A percentile compares a stretch with the other conserved stretches of the same genome.
These are phyloP conservation scores for Chroicocephalus ridibundus DNA, from an alignment of 2,113 vertebrate species.

Conservation along the genomic window DNA sequence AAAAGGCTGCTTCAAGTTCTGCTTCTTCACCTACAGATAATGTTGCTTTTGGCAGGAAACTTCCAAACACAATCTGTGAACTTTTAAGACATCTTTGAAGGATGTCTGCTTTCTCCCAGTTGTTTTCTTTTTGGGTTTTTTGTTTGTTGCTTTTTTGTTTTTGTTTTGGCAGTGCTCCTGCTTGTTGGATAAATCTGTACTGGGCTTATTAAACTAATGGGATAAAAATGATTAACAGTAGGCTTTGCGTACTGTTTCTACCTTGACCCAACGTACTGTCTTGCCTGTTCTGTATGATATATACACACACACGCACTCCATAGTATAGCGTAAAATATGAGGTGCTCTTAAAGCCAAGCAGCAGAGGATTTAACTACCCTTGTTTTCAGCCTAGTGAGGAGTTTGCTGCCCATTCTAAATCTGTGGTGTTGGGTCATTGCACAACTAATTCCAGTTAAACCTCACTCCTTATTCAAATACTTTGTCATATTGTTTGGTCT, in stretches of 20 bases:
- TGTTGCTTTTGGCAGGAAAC: not conserved
- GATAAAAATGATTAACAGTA: not conserved
- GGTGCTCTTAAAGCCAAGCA: not conserved
- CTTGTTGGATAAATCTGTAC: not conserved
- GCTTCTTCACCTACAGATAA: not conserved
- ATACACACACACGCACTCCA: fast-evolving
- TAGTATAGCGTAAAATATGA: not conserved
- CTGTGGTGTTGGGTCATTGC: not conserved
- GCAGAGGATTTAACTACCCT: not conserved
- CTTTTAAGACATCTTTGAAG: not conserved
- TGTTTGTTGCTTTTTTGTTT: not conserved
- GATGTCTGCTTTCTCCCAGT: not conserved
- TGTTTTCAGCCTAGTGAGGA: not conserved
- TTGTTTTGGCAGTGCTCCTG: not conserved
- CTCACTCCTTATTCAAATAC: not conserved
- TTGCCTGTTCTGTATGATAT: not conserved
- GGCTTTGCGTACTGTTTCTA: not conserved
- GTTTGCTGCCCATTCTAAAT: not conserved
- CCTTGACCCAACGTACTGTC: not conserved
- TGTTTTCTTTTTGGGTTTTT: not conserved
- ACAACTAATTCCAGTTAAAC: not conserved
- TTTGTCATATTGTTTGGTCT: not conserved
- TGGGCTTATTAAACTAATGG: not conserved
- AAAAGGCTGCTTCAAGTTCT: not conserved
- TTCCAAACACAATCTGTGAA: not conserved